phyloP scores from a whole-genome alignment of 2,888 invertebrate species.

The Clivina fossor region DNA sequence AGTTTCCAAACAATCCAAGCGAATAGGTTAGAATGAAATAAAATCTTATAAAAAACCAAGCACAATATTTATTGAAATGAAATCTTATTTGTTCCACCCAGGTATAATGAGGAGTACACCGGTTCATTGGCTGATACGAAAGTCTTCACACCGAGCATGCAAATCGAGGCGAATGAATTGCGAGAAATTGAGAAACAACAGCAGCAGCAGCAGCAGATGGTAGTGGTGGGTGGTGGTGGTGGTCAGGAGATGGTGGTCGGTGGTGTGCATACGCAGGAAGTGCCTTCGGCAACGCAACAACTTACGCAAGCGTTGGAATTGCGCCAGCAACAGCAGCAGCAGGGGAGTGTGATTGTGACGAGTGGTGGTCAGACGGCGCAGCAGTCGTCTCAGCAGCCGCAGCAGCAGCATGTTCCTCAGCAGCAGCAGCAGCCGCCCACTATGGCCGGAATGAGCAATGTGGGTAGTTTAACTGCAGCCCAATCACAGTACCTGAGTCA shows the following conservation, averaged over 20 bases:
- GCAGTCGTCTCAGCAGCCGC: conserved; percentile 40
- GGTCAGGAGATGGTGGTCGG: conserved; percentile 24
- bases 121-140: conserved; percentile 93
- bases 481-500: conserved; percentile 63
- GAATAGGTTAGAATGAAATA: too few relatives aligned
- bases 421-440: conserved; percentile 52
- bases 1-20: too few relatives aligned
- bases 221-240: conserved; percentile 6
- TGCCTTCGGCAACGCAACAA: conserved; percentile 23
- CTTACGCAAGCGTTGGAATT: conserved; percentile 12
- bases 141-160: conserved; percentile 73
- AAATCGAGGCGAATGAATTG: neutral
- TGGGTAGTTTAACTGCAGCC: conserved; percentile 57
- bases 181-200: conserved; percentile 12
- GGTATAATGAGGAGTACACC: conserved; percentile 79
- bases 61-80: too few relatives aligned
- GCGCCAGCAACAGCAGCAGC: conserved; percentile 27
- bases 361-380: neutral
- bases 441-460: conserved; percentile 50
- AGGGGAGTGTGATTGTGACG: conserved; percentile 40
- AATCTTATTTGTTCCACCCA: conserved; percentile 48
- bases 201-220: conserved; percentile 13
- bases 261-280: conserved; percentile 17
- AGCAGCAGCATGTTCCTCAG: conserved; percentile 46
- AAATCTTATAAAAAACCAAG: too few relatives aligned